Evolutionary conservation across 2,113 vertebrate species (phyloP).

Genomic region (Malurus cyaneus): DNA sequence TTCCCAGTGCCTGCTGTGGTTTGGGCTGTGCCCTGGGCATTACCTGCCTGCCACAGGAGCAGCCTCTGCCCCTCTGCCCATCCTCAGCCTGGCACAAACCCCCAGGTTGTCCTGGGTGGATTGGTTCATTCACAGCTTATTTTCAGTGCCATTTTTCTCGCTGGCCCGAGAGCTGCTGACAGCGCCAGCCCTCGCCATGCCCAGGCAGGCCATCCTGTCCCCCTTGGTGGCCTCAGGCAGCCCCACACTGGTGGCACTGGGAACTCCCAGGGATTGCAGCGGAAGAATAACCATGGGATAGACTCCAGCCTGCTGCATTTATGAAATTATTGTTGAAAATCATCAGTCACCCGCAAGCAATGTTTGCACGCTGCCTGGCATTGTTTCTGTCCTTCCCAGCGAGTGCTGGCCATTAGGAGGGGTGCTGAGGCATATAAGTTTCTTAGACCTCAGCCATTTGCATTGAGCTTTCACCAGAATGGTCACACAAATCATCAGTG

Average conservation of each 20-base stretch:
- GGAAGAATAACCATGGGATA: neutral
- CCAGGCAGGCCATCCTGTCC: neutral
- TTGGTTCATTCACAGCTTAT: neutral
- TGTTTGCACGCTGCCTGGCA: neutral
- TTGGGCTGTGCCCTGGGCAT: accelerated
- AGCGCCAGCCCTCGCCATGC: neutral
- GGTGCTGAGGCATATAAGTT: accelerated
- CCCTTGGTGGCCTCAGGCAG: neutral
- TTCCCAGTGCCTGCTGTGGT: accelerated
- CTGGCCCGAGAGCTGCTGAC: neutral
- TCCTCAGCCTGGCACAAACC: neutral
- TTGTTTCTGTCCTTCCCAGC: neutral
- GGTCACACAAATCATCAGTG: neutral
- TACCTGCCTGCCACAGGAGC: neutral
- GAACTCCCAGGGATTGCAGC: neutral
- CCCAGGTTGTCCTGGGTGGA: neutral
- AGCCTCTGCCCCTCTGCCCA: neutral
- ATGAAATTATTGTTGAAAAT: conserved; percentile 27
- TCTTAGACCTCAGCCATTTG: neutral
- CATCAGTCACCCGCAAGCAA: neutral
- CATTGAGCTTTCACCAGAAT: neutral
- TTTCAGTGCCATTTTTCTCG: neutral
- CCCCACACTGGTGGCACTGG: neutral
- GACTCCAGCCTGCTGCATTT: neutral
- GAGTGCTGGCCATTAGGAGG: neutral